Evolutionary conservation across 2,113 vertebrate genomes (phyloP).

Genomic region (Cyanoliseus patagonus): DNA sequence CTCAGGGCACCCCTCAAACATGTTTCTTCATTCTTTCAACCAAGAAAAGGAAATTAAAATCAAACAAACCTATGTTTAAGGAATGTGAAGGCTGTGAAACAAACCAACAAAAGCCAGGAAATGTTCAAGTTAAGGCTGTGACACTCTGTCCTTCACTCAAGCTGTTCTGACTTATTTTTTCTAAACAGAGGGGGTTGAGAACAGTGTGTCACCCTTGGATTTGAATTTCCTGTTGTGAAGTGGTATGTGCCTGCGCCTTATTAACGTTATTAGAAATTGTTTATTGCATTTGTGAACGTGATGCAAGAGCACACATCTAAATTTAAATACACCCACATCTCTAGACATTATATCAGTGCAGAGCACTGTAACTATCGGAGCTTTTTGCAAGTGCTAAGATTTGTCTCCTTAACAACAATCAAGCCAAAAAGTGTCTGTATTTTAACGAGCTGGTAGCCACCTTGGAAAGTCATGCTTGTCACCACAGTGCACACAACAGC

Average conservation of each 20-base stretch:
- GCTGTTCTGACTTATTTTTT: constrained; percentile 64
- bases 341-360: background rate
- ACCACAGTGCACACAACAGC: background rate
- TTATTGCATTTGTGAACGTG: constrained; percentile 55
- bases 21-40: constrained; percentile 64
- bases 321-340: constrained; percentile 47
- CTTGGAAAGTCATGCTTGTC: constrained; percentile 38
- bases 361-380: background rate
- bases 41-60: constrained; percentile 72
- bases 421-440: constrained; percentile 18
- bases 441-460: constrained; percentile 28
- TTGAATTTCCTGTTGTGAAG: constrained; percentile 68
- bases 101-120: constrained; percentile 72
- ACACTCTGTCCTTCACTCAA: constrained; percentile 68
- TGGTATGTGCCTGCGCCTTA: constrained; percentile 42
- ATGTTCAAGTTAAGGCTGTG: constrained; percentile 64
- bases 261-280: constrained; percentile 61
- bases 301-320: background rate
- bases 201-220: constrained; percentile 51
- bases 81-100: constrained; percentile 70
- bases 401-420: constrained; percentile 58
- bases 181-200: constrained; percentile 57
- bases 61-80: constrained; percentile 68
- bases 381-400: constrained; percentile 1
- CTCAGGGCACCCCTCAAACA: constrained; percentile 61